These are phyloP conservation scores for Callospermophilus lateralis DNA, from an alignment of 2,113 vertebrate species.

Conservation along the genomic window DNA sequence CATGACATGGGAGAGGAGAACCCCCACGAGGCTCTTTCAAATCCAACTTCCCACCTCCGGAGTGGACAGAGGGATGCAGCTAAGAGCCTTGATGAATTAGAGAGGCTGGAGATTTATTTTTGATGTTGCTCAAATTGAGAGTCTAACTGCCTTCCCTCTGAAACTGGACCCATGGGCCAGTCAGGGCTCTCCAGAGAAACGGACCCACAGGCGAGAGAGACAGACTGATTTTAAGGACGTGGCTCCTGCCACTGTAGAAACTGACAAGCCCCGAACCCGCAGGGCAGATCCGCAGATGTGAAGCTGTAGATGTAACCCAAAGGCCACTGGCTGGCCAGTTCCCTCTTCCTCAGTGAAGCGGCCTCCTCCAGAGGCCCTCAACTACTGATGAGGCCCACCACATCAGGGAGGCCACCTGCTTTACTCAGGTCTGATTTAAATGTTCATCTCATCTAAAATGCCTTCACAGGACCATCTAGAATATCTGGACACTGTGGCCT, in stretches of 20 bases:
- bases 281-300: neutral
- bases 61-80: neutral
- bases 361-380: neutral
- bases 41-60: neutral
- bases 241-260: neutral
- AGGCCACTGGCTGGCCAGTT: neutral
- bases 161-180: neutral
- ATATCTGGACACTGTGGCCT: neutral
- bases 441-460: neutral
- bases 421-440: neutral
- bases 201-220: neutral
- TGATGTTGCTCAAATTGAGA: neutral
- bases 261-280: neutral
- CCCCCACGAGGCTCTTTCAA: neutral
- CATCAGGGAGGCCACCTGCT: neutral
- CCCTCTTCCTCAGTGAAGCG: neutral
- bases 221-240: neutral
- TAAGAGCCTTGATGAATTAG: neutral
- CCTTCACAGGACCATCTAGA: neutral
- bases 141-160: neutral
- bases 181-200: neutral
- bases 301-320: neutral
- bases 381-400: neutral
- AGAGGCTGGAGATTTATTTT: neutral
- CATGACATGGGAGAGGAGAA: too few species aligned